These are phyloP conservation scores for Poeciliopsis paucimaculata DNA, from an alignment of 2,797 vertebrate genomes.

Conservation along the genomic window DNA sequence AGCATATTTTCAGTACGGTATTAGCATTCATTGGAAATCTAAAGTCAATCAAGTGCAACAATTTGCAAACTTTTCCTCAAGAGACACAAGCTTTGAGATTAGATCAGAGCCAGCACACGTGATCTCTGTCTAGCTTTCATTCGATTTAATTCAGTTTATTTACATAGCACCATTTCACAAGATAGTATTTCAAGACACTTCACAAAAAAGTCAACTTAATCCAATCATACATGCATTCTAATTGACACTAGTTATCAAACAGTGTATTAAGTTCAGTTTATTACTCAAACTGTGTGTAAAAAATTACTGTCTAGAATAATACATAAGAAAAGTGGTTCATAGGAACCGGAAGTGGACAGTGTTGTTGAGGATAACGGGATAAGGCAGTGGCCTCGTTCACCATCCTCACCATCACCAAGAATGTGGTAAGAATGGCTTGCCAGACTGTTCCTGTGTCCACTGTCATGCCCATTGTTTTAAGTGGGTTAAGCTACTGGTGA, in stretches of 20 bases:
- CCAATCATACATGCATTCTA: not conserved
- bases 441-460: not conserved
- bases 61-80: slow-evolving; percentile 15
- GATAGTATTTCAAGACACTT: not conserved
- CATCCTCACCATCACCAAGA: too few species aligned
- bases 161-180: not conserved
- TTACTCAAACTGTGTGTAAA: not conserved
- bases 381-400: not conserved
- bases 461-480: not conserved
- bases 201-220: not conserved
- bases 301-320: not conserved
- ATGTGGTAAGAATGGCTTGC: too few species aligned
- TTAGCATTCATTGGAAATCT: slow-evolving; percentile 18
- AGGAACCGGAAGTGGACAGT: not conserved
- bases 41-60: slow-evolving; percentile 14
- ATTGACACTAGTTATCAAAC: not conserved
- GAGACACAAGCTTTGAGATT: slow-evolving; percentile 3
- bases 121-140: not conserved
- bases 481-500: not conserved
- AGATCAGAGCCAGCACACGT: not conserved
- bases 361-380: not conserved
- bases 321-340: not conserved
- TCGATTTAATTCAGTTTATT: not conserved
- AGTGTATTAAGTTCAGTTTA: not conserved
- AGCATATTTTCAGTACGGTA: slow-evolving; percentile 33